Evolutionary conservation across 2,113 vertebrate species (phyloP), one percentile per base, ranked within the genome.

Genomic region (Spea multiplicata): DNA sequence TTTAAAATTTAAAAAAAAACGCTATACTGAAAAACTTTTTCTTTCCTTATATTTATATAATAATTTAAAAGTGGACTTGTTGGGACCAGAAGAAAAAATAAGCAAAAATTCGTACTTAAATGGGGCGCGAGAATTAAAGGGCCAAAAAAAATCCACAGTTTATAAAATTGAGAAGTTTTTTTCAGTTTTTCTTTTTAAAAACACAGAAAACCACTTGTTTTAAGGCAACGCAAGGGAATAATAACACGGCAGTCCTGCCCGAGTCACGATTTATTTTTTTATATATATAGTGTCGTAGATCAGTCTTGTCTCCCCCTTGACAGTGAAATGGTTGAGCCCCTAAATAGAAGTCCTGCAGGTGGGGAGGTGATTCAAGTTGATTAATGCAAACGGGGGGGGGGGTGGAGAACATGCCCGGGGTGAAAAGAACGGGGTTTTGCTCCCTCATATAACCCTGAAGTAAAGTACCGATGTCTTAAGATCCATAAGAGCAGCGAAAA

Each of bases 401-500:
- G 62, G 48, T 46, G 17, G 64, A 49, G 14, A 46, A 44, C 47
- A 79, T 80, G 71, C 71, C 78, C 78, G 73, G 77, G 77, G 64
- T 80, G 64, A 68, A 80, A 61, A 49, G 13, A 80, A 13, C 30
- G 62, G 75, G 77, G 70, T 44, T 61, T 57, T 16, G 49, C 62
- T 5, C 77, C 70, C 77, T n/a, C 69, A 66, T n/a, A 73, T 49
- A 59, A 79, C 73, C 77, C 77, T 79, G 77, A 79, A n/a, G 77
- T 48, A 59, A n/a, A 73, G 59, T 61, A 73, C 77, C 77, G 73
- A n/a, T n/a, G 77, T 66, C 70, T 71, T 64, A 46, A n/a, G 5
- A 50, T 61, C 48, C 62, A 61, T 61, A 78, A 30, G 49, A 62
- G 69, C 61, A 66, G 69, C n/a, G 55, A 10, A 6, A 52, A 52